Evolutionary conservation across 2,113 vertebrate genomes (phyloP).

Genomic region (Glaucomys volans): DNA sequence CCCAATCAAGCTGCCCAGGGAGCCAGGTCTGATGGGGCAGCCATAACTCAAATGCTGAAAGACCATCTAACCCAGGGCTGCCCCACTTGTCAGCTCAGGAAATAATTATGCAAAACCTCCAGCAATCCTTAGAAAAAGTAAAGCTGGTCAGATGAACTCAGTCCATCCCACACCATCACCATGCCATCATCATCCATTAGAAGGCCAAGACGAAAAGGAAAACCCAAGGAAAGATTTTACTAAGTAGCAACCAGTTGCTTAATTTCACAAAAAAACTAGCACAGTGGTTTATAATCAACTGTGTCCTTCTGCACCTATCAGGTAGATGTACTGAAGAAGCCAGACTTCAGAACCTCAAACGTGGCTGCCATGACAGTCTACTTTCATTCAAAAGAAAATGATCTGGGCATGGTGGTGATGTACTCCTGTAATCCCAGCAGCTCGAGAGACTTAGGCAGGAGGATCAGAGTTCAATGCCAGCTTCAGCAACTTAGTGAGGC

Average conservation of each 20-base stretch:
- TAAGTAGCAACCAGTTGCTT: neutral
- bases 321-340: neutral
- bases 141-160: neutral
- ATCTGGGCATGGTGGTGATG: too few species aligned
- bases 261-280: neutral
- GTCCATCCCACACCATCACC: neutral
- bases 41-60: neutral
- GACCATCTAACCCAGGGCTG: neutral
- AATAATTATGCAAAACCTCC: neutral
- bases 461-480: too few species aligned
- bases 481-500: too few species aligned
- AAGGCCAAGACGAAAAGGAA: neutral
- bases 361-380: neutral
- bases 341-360: neutral
- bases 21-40: neutral
- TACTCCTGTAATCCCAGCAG: too few species aligned
- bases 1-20: neutral
- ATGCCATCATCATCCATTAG: neutral
- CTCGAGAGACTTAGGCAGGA: too few species aligned
- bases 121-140: neutral
- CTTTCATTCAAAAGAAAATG: conserved; percentile 13
- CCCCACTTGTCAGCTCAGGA: neutral
- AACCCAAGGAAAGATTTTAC: neutral
- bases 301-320: neutral
- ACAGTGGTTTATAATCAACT: neutral